A percentile compares a stretch with the other conserved stretches of the same genome.
Conservation (phyloP, 2,113 vertebrate genomes). For the Globicephala melas region DNA sequence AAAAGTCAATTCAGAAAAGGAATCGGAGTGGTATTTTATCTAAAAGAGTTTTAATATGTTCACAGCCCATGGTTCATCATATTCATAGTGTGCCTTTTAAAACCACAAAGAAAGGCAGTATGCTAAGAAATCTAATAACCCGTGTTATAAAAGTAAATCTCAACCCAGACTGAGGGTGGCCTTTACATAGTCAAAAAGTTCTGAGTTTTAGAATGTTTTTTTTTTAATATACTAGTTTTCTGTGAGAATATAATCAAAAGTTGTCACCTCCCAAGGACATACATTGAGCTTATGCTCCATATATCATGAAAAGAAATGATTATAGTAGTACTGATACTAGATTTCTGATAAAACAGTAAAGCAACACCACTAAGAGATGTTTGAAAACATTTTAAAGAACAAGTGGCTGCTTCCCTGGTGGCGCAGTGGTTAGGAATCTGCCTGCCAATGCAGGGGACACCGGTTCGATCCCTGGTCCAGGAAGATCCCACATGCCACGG, state of each 20-base stretch:
- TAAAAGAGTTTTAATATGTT: conserved; percentile 51
- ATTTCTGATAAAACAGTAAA: not conserved
- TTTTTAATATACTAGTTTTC: conserved; percentile 13
- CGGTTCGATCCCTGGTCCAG: too few relatives aligned
- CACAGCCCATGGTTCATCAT: conserved; percentile 5
- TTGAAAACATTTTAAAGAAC: not conserved
- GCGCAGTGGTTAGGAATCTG: too few relatives aligned
- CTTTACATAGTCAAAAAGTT: conserved; percentile 32
- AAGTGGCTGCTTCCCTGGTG: not conserved
- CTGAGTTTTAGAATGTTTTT: not conserved
- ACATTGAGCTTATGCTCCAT: not conserved
- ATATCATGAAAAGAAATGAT: not conserved
- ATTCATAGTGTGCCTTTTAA: conserved; percentile 46
- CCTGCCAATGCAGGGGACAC: too few relatives aligned
- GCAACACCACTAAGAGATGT: not conserved
- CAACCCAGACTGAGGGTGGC: conserved; percentile 14
- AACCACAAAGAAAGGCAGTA: conserved; percentile 14
- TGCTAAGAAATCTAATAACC: conserved; percentile 59
- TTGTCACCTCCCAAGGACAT: not conserved
- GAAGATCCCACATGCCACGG: too few relatives aligned
- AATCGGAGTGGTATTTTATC: conserved; percentile 43
- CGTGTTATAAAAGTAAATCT: conserved; percentile 58
- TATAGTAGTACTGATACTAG: not conserved
- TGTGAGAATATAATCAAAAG: conserved; percentile 26
- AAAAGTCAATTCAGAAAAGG: conserved; percentile 32